Evolutionary conservation across 1,140 invertebrate species (phyloP), one percentile per base, ranked within the genome.

Genomic region (Formica selysi): DNA sequence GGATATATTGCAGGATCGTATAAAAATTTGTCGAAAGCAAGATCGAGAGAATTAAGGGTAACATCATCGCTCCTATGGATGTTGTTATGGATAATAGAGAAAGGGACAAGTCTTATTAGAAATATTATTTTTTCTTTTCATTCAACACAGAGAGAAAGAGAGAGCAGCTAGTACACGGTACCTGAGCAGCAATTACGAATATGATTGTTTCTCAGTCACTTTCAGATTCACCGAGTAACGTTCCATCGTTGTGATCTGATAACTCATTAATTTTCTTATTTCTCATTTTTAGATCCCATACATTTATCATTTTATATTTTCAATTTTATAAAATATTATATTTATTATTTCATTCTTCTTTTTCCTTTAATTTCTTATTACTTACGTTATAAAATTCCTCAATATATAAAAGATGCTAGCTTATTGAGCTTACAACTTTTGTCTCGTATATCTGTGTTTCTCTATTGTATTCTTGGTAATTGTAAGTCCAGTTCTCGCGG

Each of bases 21-120:
- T 22, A 80, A 80, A 80, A 70, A 80, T 80, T 80, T 80, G 48
- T 80, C 78, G 78, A 80, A 70, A 80, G 78, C 41, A 80, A 80
- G 36, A 70, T 19, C 11, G 54, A 26, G 8, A 44, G 64, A 70
- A 74, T n/a, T 51, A 26, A 70, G 4, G 48, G 10, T 51, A 71
- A 68, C 22, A 10, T 68, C 36, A 11, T 61, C 36, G 22, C 29
- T 64, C 26, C 41, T 57, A n/a, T 6, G 4, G 19, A 64, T 64
- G 16, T 32, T 29, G 32, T 64, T 64, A 57, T 41, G 22, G 51
- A 62, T 62, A 11, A 4, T 78, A 68, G 22, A 68, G 44, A 80
- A 68, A 32, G 44, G 19, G 64, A 57, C 57, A 80, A 80, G 64
- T 80, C 48, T 10, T 11, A 11, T 41, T 41, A 32, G 68, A 70